phyloP scores from a whole-genome alignment of 2,888 invertebrate genomes.

The Orthonevra nobilis region DNA sequence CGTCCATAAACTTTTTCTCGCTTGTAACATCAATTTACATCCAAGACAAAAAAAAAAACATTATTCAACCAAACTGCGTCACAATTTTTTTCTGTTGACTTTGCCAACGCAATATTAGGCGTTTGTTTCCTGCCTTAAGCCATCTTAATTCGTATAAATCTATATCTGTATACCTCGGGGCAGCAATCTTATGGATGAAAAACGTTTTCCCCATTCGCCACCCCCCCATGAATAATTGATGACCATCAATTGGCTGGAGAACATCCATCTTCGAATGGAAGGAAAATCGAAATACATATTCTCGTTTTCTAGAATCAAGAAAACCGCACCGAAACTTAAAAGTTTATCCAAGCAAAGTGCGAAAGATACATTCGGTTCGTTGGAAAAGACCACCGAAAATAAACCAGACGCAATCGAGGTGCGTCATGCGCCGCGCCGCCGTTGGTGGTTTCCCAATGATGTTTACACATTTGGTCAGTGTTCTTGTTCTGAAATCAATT shows the following conservation, averaged over 20 bases:
- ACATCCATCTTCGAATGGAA: constrained; percentile 38
- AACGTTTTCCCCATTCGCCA: constrained; percentile 26
- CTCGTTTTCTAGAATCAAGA: no score
- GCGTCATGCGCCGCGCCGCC: constrained; percentile 57
- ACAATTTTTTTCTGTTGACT: not conserved
- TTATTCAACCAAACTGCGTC: constrained; percentile 44
- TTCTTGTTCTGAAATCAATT: constrained; percentile 40
- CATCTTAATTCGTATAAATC: not conserved
- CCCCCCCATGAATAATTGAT: constrained; percentile 28
- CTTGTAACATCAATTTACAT: constrained; percentile 4
- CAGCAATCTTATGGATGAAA: constrained; percentile 16
- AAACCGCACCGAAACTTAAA: not conserved
- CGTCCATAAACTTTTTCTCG: constrained; percentile 20
- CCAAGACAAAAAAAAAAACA: constrained; percentile 33
- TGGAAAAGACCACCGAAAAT: constrained; percentile 46
- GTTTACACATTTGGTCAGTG: constrained; percentile 47
- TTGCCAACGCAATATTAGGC: no score
- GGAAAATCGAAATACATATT: constrained; percentile 20
- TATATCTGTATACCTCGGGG: constrained; percentile 1
- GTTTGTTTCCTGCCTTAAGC: constrained; percentile 30
- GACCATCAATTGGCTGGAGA: constrained; percentile 38
- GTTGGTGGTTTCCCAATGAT: constrained; percentile 6
- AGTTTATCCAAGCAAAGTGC: not conserved
- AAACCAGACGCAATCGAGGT: constrained; percentile 41
- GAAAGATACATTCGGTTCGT: constrained; percentile 36